Base-by-base conservation (phyloP, 92 coral and sea anemone genomes). In the Palythoa heliodiscus region DNA sequence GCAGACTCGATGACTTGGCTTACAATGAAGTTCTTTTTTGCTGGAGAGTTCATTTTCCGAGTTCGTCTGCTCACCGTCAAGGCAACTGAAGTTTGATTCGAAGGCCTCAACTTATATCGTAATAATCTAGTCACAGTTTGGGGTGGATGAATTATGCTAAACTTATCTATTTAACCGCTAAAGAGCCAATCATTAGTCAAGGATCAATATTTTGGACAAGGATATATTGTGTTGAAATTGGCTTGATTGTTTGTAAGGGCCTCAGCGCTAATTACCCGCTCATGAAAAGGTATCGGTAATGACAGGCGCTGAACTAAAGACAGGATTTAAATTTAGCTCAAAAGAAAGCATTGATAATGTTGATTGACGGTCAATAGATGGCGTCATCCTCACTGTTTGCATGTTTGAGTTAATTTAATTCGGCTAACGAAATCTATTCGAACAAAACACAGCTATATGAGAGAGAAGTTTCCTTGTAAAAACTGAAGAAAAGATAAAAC, bases 151-250 rank as follows among this genome's bases (percentile, higher is more conserved):
- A 83, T 90, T 87, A 90, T 90, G 93, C 88, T 58, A 71, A 88
- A 92, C 93, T 86, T 94, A 94, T 88, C 98, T 38, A 83, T 89
- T 90, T 94, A 94, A 90, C 95, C 78, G 75, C 77, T 40, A 23
- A 57, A 52, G 52, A 84, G 38, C 98, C 98, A 94, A 94, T 94
- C 91, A 87, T 68, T 35, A 71, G 20, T 14, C 77, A 72, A 76
- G 52, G 71, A 80, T 83, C 91, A 87, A 89, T 92, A 90, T 93
- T 94, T 80, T 64, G 88, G 92, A 92, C 91, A 93, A 86, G 76
- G 76, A 67, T 92, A 92, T 94, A 92, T 94, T 94, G 95, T 92
- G 87, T 88, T 92, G 86, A 94, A 90, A 94, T 88, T 88, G 91
- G 76, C 58, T 76, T 81, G 87, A 87, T 89, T 92, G 98, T 94